These are phyloP conservation scores for Plebejus anna DNA, from an alignment of 2,888 invertebrate species.

Conservation along the genomic window DNA sequence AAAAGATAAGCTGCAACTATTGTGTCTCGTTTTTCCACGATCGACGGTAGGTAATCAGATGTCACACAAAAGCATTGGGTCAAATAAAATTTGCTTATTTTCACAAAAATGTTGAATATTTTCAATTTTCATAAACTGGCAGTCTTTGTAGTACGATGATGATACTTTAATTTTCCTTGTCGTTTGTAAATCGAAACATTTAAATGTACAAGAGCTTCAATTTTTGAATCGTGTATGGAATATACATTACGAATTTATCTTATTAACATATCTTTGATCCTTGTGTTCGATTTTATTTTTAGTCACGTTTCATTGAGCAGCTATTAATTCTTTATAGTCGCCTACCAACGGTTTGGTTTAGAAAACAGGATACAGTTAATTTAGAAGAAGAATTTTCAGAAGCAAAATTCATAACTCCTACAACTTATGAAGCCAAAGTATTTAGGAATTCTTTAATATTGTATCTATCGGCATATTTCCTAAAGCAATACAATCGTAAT, in stretches of 20 bases:
- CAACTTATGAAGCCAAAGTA: too few relatives aligned
- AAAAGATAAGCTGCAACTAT: too few relatives aligned
- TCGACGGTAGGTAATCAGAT: too few relatives aligned
- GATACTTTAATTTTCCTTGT: neutral
- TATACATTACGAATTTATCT: constrained; percentile 11
- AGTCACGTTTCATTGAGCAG: neutral
- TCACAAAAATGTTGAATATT: too few relatives aligned
- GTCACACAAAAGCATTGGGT: too few relatives aligned
- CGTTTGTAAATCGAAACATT: constrained; percentile 6
- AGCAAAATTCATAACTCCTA: too few relatives aligned
- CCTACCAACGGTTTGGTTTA: neutral
- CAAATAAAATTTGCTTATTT: too few relatives aligned
- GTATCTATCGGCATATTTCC: neutral
- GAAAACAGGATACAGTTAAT: neutral
- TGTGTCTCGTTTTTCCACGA: too few relatives aligned
- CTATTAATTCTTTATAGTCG: neutral
- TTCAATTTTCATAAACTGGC: too few relatives aligned
- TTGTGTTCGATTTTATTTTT: constrained; percentile 18
- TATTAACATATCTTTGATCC: neutral
- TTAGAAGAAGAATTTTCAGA: too few relatives aligned
- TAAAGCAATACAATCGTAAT: neutral
- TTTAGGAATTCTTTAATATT: too few relatives aligned
- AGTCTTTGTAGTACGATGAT: too few relatives aligned
- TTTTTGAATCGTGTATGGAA: neutral
- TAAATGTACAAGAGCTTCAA: constrained; percentile 18